Base-by-base conservation (phyloP, 2,888 invertebrate species). In the Aspidiotus destructor region DNA sequence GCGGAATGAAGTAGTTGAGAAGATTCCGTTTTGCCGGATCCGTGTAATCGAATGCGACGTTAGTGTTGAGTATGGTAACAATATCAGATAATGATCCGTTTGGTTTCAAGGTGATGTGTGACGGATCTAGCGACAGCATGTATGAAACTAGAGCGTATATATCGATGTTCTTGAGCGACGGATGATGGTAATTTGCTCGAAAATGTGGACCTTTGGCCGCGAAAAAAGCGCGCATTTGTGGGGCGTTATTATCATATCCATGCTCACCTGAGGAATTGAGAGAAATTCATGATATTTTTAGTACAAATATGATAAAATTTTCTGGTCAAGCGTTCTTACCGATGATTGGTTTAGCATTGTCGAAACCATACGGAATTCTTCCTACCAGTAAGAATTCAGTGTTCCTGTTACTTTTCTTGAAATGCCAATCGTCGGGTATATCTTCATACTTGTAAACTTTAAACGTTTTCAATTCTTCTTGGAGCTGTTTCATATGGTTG, bases 141-240 rank as follows among this genome's bases (percentile, higher is more conserved):
- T 71, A 57, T 3, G 71, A 70, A 28, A 72, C 82, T 17, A 88
- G 76, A 48, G 83, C 81, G 74, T 83, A 86, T 58, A 88, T 76
- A 77, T 88, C 86, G 16, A 87, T 81, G 61, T 81, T 84, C 69
- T 82, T 77, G 71, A 87, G 85, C 0, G 85, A 82, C 7, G 80
- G 73, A 2, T 82, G 76, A 74, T 79, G 77, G 73, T 80, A 79
- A 57, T 79, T 75, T 48, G 75, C 74, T 71, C 80, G 80, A 72
- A 88, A 83, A 70, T 79, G 79, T 0, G 87, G 87, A 2, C 88
- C 88, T 72, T 81, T 79, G 0, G 86, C 87, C 74, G 88, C 81
- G 75, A 88, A 88, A 42, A 57, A 65, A 73, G 87, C 84, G 73
- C 82, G 83, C 88, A 88, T 88, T 62, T 78, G 77, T 54, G 75